These are phyloP conservation scores for Eucidaris tribuloides DNA, from an alignment of 35 echinoderm and acorn worm species.

Conservation along the genomic window DNA sequence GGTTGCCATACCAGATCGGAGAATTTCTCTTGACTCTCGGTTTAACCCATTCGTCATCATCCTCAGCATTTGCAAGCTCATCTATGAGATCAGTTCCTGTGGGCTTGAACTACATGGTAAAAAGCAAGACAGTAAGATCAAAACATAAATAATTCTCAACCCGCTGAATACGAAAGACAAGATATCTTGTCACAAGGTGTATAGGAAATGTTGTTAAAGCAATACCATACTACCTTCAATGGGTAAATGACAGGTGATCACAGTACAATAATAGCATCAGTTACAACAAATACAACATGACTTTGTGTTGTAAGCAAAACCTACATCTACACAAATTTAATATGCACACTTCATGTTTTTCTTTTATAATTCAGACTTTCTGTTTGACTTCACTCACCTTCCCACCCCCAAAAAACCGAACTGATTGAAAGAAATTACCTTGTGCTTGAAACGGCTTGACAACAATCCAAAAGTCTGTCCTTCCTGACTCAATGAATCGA, in stretches of 20 bases:
- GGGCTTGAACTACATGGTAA: not conserved
- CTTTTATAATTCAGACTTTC: not conserved
- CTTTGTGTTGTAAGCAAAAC: not conserved
- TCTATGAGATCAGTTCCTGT: not conserved
- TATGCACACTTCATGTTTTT: not conserved
- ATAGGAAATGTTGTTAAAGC: not conserved
- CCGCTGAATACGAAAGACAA: not conserved
- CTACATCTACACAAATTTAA: not conserved
- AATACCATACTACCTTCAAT: not conserved
- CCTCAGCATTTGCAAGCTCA: conserved; percentile 36
- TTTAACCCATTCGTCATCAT: conserved; percentile 11
- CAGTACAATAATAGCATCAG: no score
- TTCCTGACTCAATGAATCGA: not conserved
- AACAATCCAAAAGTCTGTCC: conserved; percentile 32
- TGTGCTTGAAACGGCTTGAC: conserved; percentile 25
- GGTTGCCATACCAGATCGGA: conserved; percentile 76
- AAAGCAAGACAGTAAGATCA: not conserved
- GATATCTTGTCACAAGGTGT: not conserved
- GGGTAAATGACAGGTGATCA: not conserved
- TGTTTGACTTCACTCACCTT: not conserved
- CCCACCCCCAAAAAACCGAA: no score
- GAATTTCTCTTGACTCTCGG: conserved; percentile 46
- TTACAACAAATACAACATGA: not conserved
- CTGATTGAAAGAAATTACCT: not conserved
- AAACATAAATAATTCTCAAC: not conserved